phyloP scores from a whole-genome alignment of 2,113 vertebrate genomes.

The Tringa solitaria region DNA sequence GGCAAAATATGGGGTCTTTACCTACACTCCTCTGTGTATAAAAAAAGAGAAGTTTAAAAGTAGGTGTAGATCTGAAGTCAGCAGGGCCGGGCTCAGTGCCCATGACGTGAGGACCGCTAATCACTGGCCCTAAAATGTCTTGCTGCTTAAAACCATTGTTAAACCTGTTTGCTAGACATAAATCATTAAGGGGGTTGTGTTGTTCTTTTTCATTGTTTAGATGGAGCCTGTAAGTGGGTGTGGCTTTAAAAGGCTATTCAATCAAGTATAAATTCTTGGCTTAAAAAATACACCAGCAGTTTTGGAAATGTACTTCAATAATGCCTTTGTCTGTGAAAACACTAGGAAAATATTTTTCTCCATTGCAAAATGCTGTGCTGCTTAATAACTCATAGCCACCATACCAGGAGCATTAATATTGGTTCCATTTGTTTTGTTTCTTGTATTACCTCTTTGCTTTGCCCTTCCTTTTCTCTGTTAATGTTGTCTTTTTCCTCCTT shows the following conservation, averaged over 20 bases:
- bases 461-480: background rate
- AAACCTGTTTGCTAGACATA: background rate
- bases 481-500: background rate
- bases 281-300: background rate
- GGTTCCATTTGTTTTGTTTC: background rate
- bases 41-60: background rate
- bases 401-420: background rate
- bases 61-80: background rate
- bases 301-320: background rate
- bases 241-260: background rate
- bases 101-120: background rate
- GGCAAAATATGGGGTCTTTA: background rate
- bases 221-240: background rate
- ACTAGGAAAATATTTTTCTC: background rate
- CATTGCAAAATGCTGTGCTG: background rate
- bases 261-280: background rate
- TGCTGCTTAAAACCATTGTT: background rate
- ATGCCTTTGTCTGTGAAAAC: background rate
- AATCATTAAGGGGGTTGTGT: background rate
- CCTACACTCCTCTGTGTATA: background rate
- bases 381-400: background rate
- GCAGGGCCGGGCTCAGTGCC: background rate
- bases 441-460: background rate
- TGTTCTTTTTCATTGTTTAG: background rate
- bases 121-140: background rate